Evolutionary conservation across 2,113 vertebrate species (phyloP), one percentile per base, ranked within the genome.

Genomic region (Nycticorax nycticorax): DNA sequence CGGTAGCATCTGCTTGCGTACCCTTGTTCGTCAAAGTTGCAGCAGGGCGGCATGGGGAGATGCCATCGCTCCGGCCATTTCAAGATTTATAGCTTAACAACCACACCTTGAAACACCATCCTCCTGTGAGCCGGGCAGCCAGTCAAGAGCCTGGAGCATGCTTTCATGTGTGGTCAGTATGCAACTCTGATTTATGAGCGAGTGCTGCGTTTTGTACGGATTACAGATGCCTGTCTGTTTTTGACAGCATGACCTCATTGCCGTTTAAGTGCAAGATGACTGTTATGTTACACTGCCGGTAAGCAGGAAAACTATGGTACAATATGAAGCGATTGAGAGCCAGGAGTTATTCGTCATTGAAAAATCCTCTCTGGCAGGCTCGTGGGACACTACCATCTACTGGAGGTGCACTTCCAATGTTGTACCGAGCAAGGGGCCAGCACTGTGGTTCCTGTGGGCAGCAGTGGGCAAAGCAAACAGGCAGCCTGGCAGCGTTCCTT

Each of bases 391-490:
- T 92, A 37, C 76, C 0, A 3, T 86, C 64, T 53, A 59, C 56
- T 0, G 1, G 35, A 69, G 74, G 82, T 93, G 92, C 66, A 59
- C 43, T 96, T 96, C 60, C 80, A 95, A 12, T 7, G 8, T 22
- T 33, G 48, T 45, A 23, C 23, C 11, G 68, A 93, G 89, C 59
- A 45, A 85, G 92, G 55, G 95, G 77, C 74, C 77, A 79, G 87
- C 15, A 32, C 80, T 78, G 72, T 68, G 59, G 22, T 74, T 53
- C 79, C 30, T 23, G 33, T 1, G 39, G 93, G 78, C 96, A 92
- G 89, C 90, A 41, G 24, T n/a, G 82, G 84, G 82, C 96, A 98
- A 93, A 88, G 82, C 87, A 95, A 97, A 77, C 76, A 74, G 68
- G 53, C 95, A 53, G 55, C 39, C 84, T 95, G 96, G 93, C 86